Base-by-base conservation (phyloP, 2,113 vertebrate species). In the Tetraodon nigroviridis region DNA sequence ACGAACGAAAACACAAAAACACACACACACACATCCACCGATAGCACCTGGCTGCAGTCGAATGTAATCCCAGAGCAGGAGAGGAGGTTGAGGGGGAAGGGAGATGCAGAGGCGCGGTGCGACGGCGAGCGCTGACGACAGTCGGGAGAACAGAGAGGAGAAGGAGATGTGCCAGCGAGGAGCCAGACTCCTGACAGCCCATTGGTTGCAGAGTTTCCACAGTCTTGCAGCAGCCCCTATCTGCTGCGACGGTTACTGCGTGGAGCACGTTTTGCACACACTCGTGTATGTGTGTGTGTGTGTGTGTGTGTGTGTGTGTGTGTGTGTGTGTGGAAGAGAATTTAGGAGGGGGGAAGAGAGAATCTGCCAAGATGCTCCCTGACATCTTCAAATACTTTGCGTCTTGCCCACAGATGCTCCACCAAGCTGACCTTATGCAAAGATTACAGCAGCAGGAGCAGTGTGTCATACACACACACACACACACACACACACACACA, bases 161-260 rank as follows among this genome's bases (percentile, higher is more conserved):
- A 82, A 78, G 79, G 73, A 82, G 82, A 84, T 80, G 82, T 87
- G 84, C 87, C 80, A 82, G 84, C 78, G 76, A 79, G 84, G 83
- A 86, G 83, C 86, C 83, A 76, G 84, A 85, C 83, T 86, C 75
- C 84, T 69, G 83, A 63, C 76, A 81, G 78, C 61, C 57, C 75
- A 86, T 86, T 87, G 86, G 89, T 56, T 54, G 27, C 45, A 44
- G 16, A 7, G 57, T 62, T 80, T 71, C 44, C 15, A 67, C 66
- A 47, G 81, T 90, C 87, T 73, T 75, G 63, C 64, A 88, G 86
- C 80, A 53, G 58, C 90, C 79, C 72, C 90, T 86, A 78, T 75
- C 75, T 57, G 67, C 58, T 61, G 59, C 45, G 46, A 40, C 19
- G 3, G 56, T 52, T 67, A 89, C 72, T 84, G 71, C 84, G 76